Percentiles rank a stretch among this genome's conserved stretches.
These are phyloP conservation scores for Notechis scutatus DNA, from an alignment of 2,113 vertebrate genomes.

Conservation along the genomic window DNA sequence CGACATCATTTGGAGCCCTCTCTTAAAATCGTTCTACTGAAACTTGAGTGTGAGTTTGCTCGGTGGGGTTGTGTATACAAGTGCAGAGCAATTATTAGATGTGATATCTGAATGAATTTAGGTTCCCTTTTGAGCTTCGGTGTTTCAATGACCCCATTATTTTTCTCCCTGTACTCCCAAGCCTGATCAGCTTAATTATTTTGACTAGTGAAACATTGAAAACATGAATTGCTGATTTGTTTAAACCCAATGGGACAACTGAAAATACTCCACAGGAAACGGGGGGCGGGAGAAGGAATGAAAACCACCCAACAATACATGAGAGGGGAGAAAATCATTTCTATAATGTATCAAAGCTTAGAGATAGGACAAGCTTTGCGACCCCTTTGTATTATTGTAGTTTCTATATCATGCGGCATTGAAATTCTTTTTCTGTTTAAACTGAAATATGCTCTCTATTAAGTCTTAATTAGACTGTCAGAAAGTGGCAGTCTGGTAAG, in stretches of 20 bases:
- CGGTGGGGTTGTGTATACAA: slow-evolving; percentile 64
- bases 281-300: neutral
- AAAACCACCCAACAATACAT: neutral
- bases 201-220: slow-evolving; percentile 71
- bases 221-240: slow-evolving; percentile 67
- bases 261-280: slow-evolving; percentile 56
- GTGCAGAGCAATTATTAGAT: slow-evolving; percentile 77
- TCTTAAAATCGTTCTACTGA: slow-evolving; percentile 50
- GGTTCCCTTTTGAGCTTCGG: slow-evolving; percentile 71
- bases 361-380: slow-evolving; percentile 47
- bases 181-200: slow-evolving; percentile 78
- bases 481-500: neutral
- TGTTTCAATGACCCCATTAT: slow-evolving; percentile 72
- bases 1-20: slow-evolving; percentile 35
- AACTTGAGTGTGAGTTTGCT: slow-evolving; percentile 62
- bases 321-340: slow-evolving; percentile 7
- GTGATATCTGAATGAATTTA: slow-evolving; percentile 72
- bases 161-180: slow-evolving; percentile 67
- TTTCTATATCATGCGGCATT: neutral
- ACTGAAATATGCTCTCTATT: slow-evolving; percentile 15
- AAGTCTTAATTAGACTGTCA: neutral
- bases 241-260: slow-evolving; percentile 66
- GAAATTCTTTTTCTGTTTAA: slow-evolving; percentile 4
- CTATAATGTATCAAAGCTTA: slow-evolving; percentile 27
- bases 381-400: neutral